Percentiles rank a stretch among this genome's conserved stretches.
These are phyloP conservation scores for Hyppa rectilinea DNA, from an alignment of 2,888 invertebrate species.

Conservation along the genomic window DNA sequence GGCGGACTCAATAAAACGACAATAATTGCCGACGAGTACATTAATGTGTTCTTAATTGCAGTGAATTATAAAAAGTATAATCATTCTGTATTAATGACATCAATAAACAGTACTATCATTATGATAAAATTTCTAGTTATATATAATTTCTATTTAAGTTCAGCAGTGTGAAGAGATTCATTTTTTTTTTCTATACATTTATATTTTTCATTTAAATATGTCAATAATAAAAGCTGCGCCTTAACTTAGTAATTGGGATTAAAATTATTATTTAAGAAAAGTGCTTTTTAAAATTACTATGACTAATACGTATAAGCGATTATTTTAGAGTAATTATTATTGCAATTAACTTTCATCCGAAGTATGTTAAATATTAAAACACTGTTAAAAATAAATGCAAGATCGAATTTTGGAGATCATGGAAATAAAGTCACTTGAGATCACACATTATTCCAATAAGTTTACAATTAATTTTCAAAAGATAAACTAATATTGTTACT, in stretches of 20 bases:
- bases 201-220: conserved; percentile 75
- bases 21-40: conserved; percentile 42
- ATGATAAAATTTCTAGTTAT: conserved; percentile 77
- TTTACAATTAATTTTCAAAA: conserved; percentile 76
- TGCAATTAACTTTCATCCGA: conserved; percentile 77
- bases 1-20: conserved; percentile 39
- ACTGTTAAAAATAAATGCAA: conserved; percentile 85
- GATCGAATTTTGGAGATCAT: conserved; percentile 86
- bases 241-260: conserved; percentile 82
- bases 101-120: conserved; percentile 76
- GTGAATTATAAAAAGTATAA: conserved; percentile 57
- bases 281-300: conserved; percentile 81
- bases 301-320: conserved; percentile 84
- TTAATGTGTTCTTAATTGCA: conserved; percentile 55
- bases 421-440: conserved; percentile 84
- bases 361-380: conserved; percentile 74
- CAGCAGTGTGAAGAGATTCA: conserved; percentile 81
- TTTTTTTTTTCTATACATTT: conserved; percentile 76
- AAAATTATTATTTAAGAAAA: conserved; percentile 81
- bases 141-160: conserved; percentile 75
- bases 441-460: conserved; percentile 81
- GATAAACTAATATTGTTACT: conserved; percentile 86
- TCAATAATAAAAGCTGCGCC: conserved; percentile 81
- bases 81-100: conserved; percentile 64
- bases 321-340: conserved; percentile 82